Evolutionary conservation across 2,888 invertebrate species (phyloP).

Genomic region (Ganaspis brasiliensis): DNA sequence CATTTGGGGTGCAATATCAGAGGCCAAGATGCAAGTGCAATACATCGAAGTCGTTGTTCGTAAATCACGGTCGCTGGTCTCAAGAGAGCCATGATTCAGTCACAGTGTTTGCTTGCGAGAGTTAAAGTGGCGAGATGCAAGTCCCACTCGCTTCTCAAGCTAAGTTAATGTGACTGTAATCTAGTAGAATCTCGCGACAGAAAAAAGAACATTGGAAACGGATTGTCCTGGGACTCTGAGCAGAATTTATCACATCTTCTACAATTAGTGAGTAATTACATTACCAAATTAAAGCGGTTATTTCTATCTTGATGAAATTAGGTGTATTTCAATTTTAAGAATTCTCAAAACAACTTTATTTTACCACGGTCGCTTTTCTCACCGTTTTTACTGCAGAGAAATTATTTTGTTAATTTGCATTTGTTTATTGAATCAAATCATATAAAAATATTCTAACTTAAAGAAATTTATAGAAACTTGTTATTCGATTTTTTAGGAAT

Average conservation of each 20-base stretch:
- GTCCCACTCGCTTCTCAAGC: conserved; percentile 56
- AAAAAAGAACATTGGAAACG: conserved; percentile 51
- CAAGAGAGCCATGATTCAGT: conserved; percentile 79
- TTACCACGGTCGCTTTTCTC: no score
- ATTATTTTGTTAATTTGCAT: no score
- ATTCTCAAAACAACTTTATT: no score
- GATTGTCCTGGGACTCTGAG: conserved; percentile 48
- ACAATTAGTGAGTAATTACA: conserved; percentile 31
- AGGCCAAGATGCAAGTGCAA: conserved; percentile 56
- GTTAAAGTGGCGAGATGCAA: conserved; percentile 72
- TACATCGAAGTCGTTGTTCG: conserved; percentile 64
- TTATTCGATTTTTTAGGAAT: no score
- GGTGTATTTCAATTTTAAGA: no score
- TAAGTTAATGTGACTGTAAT: conserved; percentile 76
- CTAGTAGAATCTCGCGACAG: conserved; percentile 58
- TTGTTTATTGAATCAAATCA: no score
- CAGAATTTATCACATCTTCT: conserved; percentile 53
- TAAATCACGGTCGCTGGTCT: conserved; percentile 75
- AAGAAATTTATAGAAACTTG: no score
- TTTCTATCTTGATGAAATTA: conserved; percentile 10
- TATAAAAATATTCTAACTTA: no score
- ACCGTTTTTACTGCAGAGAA: no score
- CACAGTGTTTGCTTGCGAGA: conserved; percentile 75
- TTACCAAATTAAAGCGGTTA: conserved; percentile 25
- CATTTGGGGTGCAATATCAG: no score